Evolutionary conservation across 1,140 invertebrate species (phyloP).

Genomic region (Theocolax elegans): DNA sequence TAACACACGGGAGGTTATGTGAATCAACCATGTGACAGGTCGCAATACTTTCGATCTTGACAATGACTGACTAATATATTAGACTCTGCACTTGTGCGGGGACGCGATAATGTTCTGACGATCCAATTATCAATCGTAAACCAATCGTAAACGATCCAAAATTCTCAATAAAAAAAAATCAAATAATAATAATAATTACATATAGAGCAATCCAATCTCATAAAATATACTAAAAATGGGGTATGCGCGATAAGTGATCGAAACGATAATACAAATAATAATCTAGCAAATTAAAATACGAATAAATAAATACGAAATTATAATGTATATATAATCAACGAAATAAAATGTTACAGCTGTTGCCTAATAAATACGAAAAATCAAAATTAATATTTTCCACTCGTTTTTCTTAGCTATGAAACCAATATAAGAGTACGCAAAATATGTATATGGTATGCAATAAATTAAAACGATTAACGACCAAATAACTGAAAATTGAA

Average conservation of each 20-base stretch:
- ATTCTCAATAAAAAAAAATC: not conserved
- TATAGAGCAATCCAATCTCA: constrained; percentile 17
- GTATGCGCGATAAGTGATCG: not conserved
- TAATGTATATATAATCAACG: not conserved
- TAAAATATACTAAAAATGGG: not conserved
- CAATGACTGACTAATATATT: constrained; percentile 55
- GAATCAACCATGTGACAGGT: too few species aligned
- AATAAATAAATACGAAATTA: not conserved
- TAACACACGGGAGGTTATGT: too few species aligned
- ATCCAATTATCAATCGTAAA: constrained; percentile 23
- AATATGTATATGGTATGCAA: too few species aligned
- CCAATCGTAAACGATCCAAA: constrained; percentile 13
- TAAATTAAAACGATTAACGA: too few species aligned
- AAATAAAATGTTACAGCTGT: constrained; percentile 13
- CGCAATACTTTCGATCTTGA: too few species aligned
- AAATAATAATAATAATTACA: not conserved
- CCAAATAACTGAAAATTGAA: not conserved
- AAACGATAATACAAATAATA: not conserved
- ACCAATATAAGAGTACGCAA: too few species aligned
- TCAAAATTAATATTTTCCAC: too few species aligned
- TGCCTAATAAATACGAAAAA: too few species aligned
- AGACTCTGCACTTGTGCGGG: constrained; percentile 52
- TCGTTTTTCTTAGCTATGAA: too few species aligned
- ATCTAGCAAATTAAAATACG: too few species aligned
- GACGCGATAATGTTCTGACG: constrained; percentile 6